A percentile compares a stretch with the other conserved stretches of the same genome.
phyloP scores from a whole-genome alignment of 37 sponge, comb jelly and placozoan genomes.

The Spongilla lacustris region DNA sequence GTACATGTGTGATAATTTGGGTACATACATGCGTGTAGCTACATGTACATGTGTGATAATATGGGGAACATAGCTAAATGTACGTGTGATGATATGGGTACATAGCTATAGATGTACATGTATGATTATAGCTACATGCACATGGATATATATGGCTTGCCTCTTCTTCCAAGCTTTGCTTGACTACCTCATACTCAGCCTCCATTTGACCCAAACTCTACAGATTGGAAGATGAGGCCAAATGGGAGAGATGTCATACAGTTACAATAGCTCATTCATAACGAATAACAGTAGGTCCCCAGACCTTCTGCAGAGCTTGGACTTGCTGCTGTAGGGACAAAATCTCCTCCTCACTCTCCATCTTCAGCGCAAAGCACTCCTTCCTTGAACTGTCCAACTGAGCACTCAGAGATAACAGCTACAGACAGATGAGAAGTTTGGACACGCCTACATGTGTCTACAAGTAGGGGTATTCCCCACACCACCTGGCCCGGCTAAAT shows the following conservation, averaged over 20 bases:
- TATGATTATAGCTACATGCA: not conserved
- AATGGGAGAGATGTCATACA: no score
- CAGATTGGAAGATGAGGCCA: not conserved
- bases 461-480: no score
- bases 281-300: not conserved
- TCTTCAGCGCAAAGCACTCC: constrained; percentile 30
- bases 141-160: not conserved
- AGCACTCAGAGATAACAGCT: constrained; percentile 30
- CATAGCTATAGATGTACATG: no score
- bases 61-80: not conserved
- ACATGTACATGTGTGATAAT: no score
- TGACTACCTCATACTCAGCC: constrained; percentile 36
- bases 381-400: constrained; percentile 17
- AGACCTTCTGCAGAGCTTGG: constrained; percentile 59
- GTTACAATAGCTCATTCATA: no score
- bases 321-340: constrained; percentile 57
- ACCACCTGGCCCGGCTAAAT: no score
- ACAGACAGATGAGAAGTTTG: no score
- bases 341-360: constrained; percentile 55
- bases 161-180: constrained; percentile 42
- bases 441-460: no score
- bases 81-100: not conserved
- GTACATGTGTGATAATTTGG: no score
- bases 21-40: no score
- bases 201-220: constrained; percentile 58